Base-by-base conservation (phyloP, 2,113 vertebrate species). In the Atlantisia rogersi region DNA sequence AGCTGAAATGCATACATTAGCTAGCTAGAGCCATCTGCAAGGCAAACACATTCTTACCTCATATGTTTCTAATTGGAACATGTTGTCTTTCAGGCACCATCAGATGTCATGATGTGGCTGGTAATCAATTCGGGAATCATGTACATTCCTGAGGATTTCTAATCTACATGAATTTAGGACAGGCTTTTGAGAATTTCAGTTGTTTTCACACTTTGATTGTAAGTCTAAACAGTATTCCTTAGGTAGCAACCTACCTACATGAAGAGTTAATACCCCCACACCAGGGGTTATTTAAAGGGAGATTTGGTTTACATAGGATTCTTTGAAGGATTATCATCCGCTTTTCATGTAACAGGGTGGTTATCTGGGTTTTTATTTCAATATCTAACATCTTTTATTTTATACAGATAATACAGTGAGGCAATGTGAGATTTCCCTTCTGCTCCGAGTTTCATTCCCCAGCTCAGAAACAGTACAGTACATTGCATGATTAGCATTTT, bases 1-100 rank as follows among this genome's bases (percentile, higher is more conserved):
- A 96, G 87, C 39, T 90, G 86, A 94, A 97, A 94, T 82, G 93
- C 85, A 93, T 92, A 86, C 59, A 95, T 94, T 90, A 94, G 39
- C 71, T 59, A 70, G 63, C 55, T 76, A 86, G 20, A 94, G 40
- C 92, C 90, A 97, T 93, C 87, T 96, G 88, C 77, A 95, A 95
- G 84, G 90, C 88, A 95, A 92, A 80, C 31, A 82, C 59, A 29
- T 77, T 96, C 46, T 83, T 95, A 86, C 35, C 32, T 92, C 60
- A 16, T 42, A 69, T 70, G 71, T 69, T 92, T 93, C 62, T 88
- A 90, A 88, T 59, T 82, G 60, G 75, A 90, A 94, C 0, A 3
- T 80, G 75, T 59, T 95, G 71, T 90, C 82, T 94, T 85, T 88
- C 82, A 88, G 87, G 68, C 78, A 94, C 29, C 32, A 50, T 92